Conservation (phyloP, 2,113 vertebrate species). For the Ploceus nigricollis region DNA sequence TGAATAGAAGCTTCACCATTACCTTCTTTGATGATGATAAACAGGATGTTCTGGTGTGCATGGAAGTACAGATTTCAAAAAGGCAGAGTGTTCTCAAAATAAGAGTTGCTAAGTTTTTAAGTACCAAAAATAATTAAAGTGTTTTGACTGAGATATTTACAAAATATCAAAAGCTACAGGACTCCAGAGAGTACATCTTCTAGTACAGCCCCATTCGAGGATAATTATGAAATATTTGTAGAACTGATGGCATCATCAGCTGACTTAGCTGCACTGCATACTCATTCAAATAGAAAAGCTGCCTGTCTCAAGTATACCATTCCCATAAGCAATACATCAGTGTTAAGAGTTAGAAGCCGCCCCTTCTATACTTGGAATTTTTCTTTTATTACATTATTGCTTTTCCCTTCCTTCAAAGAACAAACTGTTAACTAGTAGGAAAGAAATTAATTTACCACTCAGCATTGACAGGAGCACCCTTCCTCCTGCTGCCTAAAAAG, state of each 20-base stretch:
- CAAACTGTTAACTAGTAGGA: neutral
- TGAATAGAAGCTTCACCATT: neutral
- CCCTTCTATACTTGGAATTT: neutral
- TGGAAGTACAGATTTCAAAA: neutral
- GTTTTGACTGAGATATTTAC: neutral
- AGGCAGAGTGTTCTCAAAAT: neutral
- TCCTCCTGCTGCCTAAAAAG: neutral
- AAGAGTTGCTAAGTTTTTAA: neutral
- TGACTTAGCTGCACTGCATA: neutral
- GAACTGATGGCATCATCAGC: neutral
- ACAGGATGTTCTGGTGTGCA: neutral
- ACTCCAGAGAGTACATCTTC: neutral
- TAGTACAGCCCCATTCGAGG: neutral
- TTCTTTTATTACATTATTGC: neutral
- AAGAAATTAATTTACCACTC: neutral
- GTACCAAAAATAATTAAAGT: neutral
- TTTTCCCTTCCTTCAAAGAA: neutral
- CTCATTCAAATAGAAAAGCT: neutral
- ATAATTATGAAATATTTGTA: neutral
- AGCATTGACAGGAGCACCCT: neutral
- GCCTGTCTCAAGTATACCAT: neutral
- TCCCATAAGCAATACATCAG: neutral
- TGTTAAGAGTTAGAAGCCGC: neutral
- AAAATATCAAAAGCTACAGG: neutral
- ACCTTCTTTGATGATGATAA: neutral